Evolutionary conservation across 2,113 vertebrate species (phyloP).

Genomic region (Cochlearius cochlearius): DNA sequence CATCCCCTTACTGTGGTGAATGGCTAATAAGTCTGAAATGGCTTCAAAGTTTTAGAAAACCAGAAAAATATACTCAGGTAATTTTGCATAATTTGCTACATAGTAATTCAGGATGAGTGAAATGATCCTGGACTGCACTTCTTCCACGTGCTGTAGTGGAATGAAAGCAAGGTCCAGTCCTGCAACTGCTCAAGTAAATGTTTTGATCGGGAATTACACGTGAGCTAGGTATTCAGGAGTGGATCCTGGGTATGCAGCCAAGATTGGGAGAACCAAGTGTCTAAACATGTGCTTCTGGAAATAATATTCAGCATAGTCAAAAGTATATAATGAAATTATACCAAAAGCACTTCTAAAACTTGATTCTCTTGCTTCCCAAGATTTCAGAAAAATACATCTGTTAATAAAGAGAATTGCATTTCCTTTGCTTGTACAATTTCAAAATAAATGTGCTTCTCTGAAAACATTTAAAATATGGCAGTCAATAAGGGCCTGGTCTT

Average conservation of each 20-base stretch:
- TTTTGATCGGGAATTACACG: not conserved
- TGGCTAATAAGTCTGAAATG: not conserved
- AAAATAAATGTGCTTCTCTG: constrained; percentile 40
- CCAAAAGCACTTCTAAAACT: constrained; percentile 8
- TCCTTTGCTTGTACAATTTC: not conserved
- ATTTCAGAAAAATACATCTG: not conserved
- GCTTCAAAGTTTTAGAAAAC: constrained; percentile 32
- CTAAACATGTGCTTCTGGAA: constrained; percentile 24
- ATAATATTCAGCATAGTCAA: not conserved
- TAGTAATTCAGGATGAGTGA: not conserved
- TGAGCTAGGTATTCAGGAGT: not conserved
- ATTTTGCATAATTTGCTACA: constrained; percentile 32
- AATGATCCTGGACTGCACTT: not conserved
- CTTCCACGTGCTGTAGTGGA: not conserved
- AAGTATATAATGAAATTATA: not conserved
- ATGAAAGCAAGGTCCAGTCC: not conserved
- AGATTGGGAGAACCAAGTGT: not conserved
- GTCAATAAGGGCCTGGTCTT: not conserved
- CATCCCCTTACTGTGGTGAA: not conserved
- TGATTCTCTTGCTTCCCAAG: not conserved
- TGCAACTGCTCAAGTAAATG: not conserved
- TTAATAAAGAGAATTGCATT: constrained; percentile 31
- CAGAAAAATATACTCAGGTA: not conserved
- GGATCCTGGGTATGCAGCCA: not conserved
- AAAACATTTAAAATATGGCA: constrained; percentile 8